Base-by-base conservation (phyloP, 1,140 invertebrate genomes). In the Ericerus pela region DNA sequence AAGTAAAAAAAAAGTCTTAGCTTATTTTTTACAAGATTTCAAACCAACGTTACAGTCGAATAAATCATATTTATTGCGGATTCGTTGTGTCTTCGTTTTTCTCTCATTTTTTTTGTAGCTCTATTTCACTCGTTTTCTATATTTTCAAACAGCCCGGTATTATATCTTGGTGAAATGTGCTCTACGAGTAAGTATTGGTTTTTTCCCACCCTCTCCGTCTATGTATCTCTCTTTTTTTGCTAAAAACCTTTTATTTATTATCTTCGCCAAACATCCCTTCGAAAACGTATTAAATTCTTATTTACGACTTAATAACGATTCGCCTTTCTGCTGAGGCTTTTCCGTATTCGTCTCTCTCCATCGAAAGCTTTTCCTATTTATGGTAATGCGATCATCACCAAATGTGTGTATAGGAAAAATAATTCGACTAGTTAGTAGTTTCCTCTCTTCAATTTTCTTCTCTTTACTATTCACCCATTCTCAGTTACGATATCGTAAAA, bases 161-260 rank as follows among this genome's bases (percentile, higher is more conserved):
- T 22, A 47, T 47, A 47, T 47, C 26, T 47, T 47, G n/a, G 22
- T 22, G 16, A 47, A 47, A 47, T 47, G 41, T 24, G 41, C 41
- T 22, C 26, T 22, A 14, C 11, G 41, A 47, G 41, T 47, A 24
- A 24, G 41, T 24, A 47, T 47, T 47, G 41, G 41, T 47, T 47
- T n/a, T n/a, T n/a, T n/a, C n/a, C n/a, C n/a, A n/a, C n/a, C n/a
- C n/a, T n/a, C n/a, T n/a, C n/a, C n/a, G n/a, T n/a, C n/a, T n/a
- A n/a, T n/a, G n/a, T n/a, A n/a, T n/a, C n/a, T n/a, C n/a, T n/a
- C n/a, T n/a, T n/a, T n/a, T n/a, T n/a, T n/a, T n/a, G n/a, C 20
- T 47, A 47, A 47, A 22, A 47, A 47, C 41, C 41, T 47, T 47
- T 47, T 47, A 47, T 47, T 47, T 47, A 47, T 47, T 47, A 47